Base-by-base conservation (phyloP, 2,888 invertebrate genomes). In the Trichopria drosophilae region DNA sequence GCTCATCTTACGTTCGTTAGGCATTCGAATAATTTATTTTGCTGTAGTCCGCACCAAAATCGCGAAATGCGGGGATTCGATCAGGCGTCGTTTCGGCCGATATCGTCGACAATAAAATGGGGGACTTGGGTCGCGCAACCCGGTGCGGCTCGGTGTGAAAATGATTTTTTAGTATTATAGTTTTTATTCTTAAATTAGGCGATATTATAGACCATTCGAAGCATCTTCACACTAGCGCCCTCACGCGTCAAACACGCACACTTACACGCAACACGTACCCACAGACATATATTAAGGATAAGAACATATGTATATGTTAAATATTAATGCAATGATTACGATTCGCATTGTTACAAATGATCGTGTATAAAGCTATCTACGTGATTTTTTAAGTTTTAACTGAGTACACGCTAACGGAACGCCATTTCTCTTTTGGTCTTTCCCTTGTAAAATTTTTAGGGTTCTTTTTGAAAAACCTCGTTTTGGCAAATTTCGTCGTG, bases 311-410 rank as follows among this genome's bases (percentile, higher is more conserved):
- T 74, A 69, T 73, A 74, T 74, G 74, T 75, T 73, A 73, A 71
- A 74, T 71, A 73, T 72, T 72, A 71, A 72, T 60, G 71, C 73
- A 72, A 74, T 74, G 70, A 68, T 74, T 73, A 74, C 69, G 62
- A 73, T 72, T 72, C 65, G 71, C 68, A 71, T 73, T 74, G 74
- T 74, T 74, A 73, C 68, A 65, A 71, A 72, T 68, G 68, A 72
- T 68, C 72, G 66, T 74, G 74, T 74, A 75, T 75, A 75, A 75
- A 75, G 73, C 71, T 74, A 72, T 71, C 66, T 69, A 70, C 72
- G 72, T 73, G 73, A 73, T 73, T 70, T 68, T 55, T 70, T 71
- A 72, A 70, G 72, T 74, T 74, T 72, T 68, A 67, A 71, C 65
- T 64, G 67, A 72, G 61, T 48, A 65, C 68, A 67, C 69, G 63